Base-by-base conservation (phyloP, 2,797 vertebrate species). In the Melanotaenia trifasciata region DNA sequence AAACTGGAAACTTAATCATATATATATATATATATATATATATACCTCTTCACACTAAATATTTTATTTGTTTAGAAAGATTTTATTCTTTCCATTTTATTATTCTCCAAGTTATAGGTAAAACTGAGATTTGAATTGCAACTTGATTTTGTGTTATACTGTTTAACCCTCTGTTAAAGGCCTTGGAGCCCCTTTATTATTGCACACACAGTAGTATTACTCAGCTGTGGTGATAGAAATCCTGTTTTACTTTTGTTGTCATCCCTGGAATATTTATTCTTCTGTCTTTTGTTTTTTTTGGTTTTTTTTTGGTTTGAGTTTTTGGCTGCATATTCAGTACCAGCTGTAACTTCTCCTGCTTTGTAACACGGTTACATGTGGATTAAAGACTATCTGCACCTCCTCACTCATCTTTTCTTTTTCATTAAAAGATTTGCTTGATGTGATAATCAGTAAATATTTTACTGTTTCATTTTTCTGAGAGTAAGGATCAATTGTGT, bases 321-420 rank as follows among this genome's bases (percentile, higher is more conserved):
- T 62, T 72, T 63, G 20, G 33, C 81, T 69, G 53, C 20, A 14
- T 20, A 51, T 3, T 40, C 12, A 4, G 13, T 50, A 8, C 73
- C 28, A 11, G 62, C 71, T 87, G 71, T 89, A 85, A 74, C 35
- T 53, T 62, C 58, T 62, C 65, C 70, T 79, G 81, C 72, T 82
- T 74, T 85, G 67, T 80, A 40, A 76, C 63, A 28, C 38, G 74
- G 78, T 84, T 80, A 79, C 53, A 58, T 65, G 69, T 77, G 58
- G 60, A 90, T 87, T 83, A 81, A 62, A 85, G 58, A 26, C 14
- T 5, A 45, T 72, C 70, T 68, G 24, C 35, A 22, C 67, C 63
- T 79, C 62, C 59, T 83, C 38, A 26, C 36, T 20, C 10, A 11
- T 70, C 18, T 74, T 40, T 38, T 30, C 28, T 38, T 70, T 63